Percentiles rank a stretch among this genome's conserved stretches.
Evolutionary conservation across 2,797 vertebrate species (phyloP).

Genomic region (Spinibarbus caldwelli): DNA sequence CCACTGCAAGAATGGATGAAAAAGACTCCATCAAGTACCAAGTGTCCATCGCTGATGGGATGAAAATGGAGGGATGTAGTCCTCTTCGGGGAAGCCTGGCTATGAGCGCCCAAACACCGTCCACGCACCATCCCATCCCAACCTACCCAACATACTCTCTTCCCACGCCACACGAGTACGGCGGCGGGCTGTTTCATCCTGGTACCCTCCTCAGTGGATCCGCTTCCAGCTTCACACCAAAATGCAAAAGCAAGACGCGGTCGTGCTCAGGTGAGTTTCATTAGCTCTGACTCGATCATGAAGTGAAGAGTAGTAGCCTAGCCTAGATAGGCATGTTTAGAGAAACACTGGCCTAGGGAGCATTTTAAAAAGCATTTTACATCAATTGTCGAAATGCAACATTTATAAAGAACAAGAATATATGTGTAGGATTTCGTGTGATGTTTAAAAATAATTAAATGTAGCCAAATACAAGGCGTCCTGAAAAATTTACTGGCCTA

Average conservation of each 20-base stretch:
- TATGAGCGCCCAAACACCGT: conserved; percentile 86
- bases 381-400: no score
- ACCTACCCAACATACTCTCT: conserved; percentile 93
- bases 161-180: conserved; percentile 89
- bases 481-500: neutral
- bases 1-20: conserved; percentile 88
- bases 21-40: conserved; percentile 97
- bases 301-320: neutral
- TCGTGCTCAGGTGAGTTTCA: conserved; percentile 93
- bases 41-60: conserved; percentile 87
- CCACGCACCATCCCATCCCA: conserved; percentile 95
- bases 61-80: conserved; percentile 97
- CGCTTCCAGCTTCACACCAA: conserved; percentile 94
- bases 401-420: neutral
- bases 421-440: neutral
- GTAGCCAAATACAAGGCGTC: neutral
- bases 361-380: neutral
- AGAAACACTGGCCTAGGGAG: neutral
- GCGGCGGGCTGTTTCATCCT: conserved; percentile 93
- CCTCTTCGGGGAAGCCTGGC: conserved; percentile 89
- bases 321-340: neutral
- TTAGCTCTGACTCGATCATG: conserved; percentile 27
- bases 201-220: conserved; percentile 92
- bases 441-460: neutral
- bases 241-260: conserved; percentile 94